Evolutionary conservation across 2,113 vertebrate species (phyloP).

Genomic region (Perccottus glenii): DNA sequence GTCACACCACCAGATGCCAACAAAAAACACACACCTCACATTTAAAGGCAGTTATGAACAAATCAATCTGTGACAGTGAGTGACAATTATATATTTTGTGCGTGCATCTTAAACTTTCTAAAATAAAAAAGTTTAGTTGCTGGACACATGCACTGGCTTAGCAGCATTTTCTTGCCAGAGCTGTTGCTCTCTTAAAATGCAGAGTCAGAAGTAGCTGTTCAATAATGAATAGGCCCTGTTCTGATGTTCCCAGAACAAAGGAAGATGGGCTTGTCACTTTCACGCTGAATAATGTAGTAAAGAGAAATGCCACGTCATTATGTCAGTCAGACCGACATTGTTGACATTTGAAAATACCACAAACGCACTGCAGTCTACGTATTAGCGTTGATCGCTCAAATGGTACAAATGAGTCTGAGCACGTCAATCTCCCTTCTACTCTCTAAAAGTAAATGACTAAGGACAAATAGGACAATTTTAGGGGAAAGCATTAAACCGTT

Average conservation of each 20-base stretch:
- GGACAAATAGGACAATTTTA: neutral
- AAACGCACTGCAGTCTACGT: constrained; percentile 6
- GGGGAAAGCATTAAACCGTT: neutral
- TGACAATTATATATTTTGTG: too few relatives aligned
- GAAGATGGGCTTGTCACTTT: constrained; percentile 5
- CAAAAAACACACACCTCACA: too few relatives aligned
- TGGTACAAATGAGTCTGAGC: neutral
- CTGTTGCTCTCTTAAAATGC: constrained; percentile 13
- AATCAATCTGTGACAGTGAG: too few relatives aligned
- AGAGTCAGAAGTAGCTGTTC: constrained; percentile 20
- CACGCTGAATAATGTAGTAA: constrained; percentile 24
- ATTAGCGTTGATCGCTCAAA: neutral
- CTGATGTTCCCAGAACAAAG: constrained; percentile 15
- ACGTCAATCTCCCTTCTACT: neutral
- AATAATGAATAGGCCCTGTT: constrained; percentile 39
- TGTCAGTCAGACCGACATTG: constrained; percentile 26
- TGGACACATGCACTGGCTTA: constrained; percentile 4
- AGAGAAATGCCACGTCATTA: constrained; percentile 41
- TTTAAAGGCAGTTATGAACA: too few relatives aligned
- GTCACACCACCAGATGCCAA: too few relatives aligned
- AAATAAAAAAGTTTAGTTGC: neutral
- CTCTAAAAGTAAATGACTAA: constrained; percentile 5
- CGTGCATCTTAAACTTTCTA: too few relatives aligned
- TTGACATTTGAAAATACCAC: constrained; percentile 44
- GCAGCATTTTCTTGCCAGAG: neutral